A percentile compares a stretch with the other conserved stretches of the same genome.
Evolutionary conservation across 2,888 invertebrate species (phyloP).

Genomic region (Diadegma fenestrale): DNA sequence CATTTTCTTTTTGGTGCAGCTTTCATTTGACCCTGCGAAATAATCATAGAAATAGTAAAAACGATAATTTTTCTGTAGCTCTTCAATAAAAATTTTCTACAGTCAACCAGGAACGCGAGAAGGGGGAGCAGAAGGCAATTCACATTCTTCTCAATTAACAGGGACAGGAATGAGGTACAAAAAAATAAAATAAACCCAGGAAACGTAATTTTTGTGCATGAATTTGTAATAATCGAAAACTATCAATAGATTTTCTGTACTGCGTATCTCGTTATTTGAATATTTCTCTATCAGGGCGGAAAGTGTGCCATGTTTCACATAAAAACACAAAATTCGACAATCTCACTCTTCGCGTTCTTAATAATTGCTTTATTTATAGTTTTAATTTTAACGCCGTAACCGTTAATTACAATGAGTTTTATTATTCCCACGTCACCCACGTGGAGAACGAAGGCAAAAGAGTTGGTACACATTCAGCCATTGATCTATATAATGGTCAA

Average conservation of each 20-base stretch:
- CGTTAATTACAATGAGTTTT: slow-evolving; percentile 83
- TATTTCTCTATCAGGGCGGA: neutral
- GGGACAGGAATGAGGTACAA: neutral
- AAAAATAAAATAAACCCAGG: neutral
- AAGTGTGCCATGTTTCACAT: neutral
- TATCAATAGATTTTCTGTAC: neutral
- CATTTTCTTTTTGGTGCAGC: too few species aligned
- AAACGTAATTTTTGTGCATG: neutral
- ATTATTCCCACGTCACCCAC: neutral
- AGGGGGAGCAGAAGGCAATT: too few species aligned
- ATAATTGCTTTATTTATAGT: slow-evolving; percentile 79
- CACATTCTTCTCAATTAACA: neutral
- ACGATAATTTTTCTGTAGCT: too few species aligned
- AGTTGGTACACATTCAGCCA: neutral
- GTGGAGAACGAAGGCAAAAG: neutral
- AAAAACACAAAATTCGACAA: neutral
- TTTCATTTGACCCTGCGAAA: neutral
- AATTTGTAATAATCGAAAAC: neutral
- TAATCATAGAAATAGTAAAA: too few species aligned
- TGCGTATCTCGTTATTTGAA: neutral
- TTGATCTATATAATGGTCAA: slow-evolving; percentile 36
- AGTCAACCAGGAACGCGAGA: neutral
- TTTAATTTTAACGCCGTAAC: slow-evolving; percentile 81
- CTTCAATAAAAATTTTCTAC: neutral
- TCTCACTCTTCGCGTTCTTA: neutral